Evolutionary conservation across 1,140 invertebrate genomes (phyloP).

Genomic region (Pseudachorutes palmiensis): DNA sequence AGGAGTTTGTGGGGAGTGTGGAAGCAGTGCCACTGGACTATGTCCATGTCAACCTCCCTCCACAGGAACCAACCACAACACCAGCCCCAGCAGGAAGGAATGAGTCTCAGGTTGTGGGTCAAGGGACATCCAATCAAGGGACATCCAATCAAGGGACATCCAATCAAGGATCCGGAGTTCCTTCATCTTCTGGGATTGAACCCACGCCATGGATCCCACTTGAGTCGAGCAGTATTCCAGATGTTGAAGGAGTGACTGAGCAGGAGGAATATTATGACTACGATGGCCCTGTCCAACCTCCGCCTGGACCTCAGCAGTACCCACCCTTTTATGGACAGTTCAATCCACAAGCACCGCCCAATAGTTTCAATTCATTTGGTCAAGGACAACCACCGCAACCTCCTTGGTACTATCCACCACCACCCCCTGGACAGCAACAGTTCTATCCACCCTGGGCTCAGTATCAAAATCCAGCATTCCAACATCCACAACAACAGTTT

Average conservation of each 20-base stretch:
- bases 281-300: neutral
- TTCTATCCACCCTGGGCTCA: conserved; percentile 9
- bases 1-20: neutral
- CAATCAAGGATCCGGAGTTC: neutral
- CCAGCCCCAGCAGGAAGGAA: too few species aligned
- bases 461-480: conserved; percentile 8
- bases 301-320: neutral
- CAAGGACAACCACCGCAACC: conserved; percentile 11
- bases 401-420: conserved; percentile 5
- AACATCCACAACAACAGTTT: conserved; percentile 5
- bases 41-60: neutral
- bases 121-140: too few species aligned
- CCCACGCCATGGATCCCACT: neutral
- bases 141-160: neutral
- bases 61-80: neutral
- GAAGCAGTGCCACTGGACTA: conserved; percentile 4
- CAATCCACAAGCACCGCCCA: conserved; percentile 14
- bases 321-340: conserved; percentile 1
- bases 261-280: conserved; percentile 17
- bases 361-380: conserved; percentile 19
- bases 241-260: neutral
- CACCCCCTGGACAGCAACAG: neutral
- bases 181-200: neutral
- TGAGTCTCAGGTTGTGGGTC: too few species aligned
- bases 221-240: neutral